These are phyloP conservation scores for Hemiprocne comata DNA, from an alignment of 2,113 vertebrate genomes.

Conservation along the genomic window DNA sequence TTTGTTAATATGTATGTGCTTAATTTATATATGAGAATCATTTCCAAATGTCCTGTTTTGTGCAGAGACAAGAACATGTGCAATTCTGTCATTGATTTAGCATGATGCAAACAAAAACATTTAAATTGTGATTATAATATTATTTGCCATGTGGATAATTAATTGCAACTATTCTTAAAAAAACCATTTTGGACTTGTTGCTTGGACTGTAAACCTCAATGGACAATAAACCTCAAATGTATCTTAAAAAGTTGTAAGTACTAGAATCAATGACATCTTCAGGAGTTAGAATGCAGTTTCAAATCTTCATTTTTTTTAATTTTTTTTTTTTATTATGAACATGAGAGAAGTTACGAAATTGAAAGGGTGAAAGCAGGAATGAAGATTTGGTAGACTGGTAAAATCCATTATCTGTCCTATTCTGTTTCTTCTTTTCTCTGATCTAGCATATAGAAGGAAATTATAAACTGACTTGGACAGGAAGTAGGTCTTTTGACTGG, in stretches of 20 bases:
- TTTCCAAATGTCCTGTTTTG: neutral
- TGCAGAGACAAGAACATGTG: neutral
- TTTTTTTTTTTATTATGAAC: no score
- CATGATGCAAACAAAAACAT: neutral
- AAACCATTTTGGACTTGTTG: neutral
- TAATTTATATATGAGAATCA: neutral
- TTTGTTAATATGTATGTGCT: neutral
- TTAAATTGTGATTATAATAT: neutral
- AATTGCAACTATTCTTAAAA: neutral
- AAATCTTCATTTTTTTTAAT: neutral
- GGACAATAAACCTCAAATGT: neutral
- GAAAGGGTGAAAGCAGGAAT: neutral
- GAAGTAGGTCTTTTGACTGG: neutral
- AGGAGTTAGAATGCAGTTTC: neutral
- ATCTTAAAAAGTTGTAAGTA: neutral
- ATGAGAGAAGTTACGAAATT: neutral
- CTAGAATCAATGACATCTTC: neutral
- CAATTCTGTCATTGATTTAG: neutral
- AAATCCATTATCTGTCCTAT: neutral
- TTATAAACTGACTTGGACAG: rapidly evolving
- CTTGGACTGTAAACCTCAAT: neutral
- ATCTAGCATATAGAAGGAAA: neutral
- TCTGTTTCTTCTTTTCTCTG: neutral
- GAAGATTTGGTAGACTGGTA: neutral
- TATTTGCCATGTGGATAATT: neutral